Conservation (phyloP, 2,797 vertebrate species). For the Pangasius sanitwongsei region DNA sequence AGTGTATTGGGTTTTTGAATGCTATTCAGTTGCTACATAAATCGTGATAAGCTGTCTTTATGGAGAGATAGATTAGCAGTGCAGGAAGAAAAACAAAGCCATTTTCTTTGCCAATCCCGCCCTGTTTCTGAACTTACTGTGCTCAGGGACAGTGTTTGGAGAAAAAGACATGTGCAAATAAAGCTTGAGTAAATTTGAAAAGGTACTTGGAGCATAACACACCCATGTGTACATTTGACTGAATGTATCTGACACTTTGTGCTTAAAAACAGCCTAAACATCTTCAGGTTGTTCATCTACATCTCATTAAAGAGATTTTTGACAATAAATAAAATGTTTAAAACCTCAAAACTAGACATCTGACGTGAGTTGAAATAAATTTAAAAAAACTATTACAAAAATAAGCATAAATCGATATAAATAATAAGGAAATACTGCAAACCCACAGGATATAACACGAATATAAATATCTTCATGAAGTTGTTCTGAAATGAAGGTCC, state of each 20-base stretch:
- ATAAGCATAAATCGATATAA: background rate
- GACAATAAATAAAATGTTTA: background rate
- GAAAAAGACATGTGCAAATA: background rate
- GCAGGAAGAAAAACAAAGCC: background rate
- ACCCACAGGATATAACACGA: background rate
- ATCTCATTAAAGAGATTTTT: background rate
- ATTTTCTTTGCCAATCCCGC: background rate
- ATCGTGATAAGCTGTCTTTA: background rate
- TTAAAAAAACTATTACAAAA: background rate
- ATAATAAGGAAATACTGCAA: background rate
- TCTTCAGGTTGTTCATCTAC: background rate
- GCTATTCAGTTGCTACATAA: background rate
- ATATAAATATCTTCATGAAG: background rate
- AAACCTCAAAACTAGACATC: background rate
- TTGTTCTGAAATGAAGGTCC: background rate
- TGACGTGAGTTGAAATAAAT: background rate
- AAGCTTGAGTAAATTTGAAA: slow-evolving; percentile 14
- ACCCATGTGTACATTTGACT: background rate
- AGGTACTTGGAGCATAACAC: background rate
- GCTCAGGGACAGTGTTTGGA: background rate
- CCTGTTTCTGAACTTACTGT: background rate
- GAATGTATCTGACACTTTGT: background rate
- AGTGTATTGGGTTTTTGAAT: background rate
- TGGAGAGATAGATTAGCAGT: background rate
- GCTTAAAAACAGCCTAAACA: background rate